phyloP scores from a whole-genome alignment of 2,888 invertebrate genomes.

The Lamellibrachia columna region DNA sequence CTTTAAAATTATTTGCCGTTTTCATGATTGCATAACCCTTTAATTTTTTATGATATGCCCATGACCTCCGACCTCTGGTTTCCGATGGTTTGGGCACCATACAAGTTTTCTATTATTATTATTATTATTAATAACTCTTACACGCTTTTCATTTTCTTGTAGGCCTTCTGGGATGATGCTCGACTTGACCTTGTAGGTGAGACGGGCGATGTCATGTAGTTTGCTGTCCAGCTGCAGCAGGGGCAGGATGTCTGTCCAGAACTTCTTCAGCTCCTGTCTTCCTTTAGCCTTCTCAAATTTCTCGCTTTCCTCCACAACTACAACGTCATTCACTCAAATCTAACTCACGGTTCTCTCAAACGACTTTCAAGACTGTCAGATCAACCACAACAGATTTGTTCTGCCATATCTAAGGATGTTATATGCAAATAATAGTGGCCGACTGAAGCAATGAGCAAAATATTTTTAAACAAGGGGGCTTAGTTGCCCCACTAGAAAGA shows the following conservation, averaged over 20 bases:
- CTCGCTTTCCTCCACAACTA: conserved; percentile 49
- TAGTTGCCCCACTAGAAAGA: not conserved
- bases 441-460: not conserved
- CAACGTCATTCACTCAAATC: not conserved
- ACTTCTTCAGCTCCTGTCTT: conserved; percentile 50
- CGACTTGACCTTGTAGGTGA: conserved; percentile 57
- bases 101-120: no score
- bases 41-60: no score
- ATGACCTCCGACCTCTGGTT: no score
- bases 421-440: not conserved
- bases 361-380: not conserved
- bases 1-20: no score
- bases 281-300: conserved; percentile 44
- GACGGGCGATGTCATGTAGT: conserved; percentile 58
- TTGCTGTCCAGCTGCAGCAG: conserved; percentile 51
- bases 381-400: no score
- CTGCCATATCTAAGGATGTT: not conserved
- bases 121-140: conserved; percentile 32
- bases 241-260: conserved; percentile 59
- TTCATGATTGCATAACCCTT: no score
- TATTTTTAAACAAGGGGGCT: not conserved
- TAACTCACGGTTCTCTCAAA: not conserved
- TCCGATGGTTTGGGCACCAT: no score
- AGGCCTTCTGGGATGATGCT: conserved; percentile 54
- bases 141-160: conserved; percentile 61